Percentiles rank a stretch among this genome's conserved stretches.
These are phyloP conservation scores for Geodia barretti DNA, from an alignment of 37 sponge, comb jelly and placozoan genomes.

Conservation along the genomic window DNA sequence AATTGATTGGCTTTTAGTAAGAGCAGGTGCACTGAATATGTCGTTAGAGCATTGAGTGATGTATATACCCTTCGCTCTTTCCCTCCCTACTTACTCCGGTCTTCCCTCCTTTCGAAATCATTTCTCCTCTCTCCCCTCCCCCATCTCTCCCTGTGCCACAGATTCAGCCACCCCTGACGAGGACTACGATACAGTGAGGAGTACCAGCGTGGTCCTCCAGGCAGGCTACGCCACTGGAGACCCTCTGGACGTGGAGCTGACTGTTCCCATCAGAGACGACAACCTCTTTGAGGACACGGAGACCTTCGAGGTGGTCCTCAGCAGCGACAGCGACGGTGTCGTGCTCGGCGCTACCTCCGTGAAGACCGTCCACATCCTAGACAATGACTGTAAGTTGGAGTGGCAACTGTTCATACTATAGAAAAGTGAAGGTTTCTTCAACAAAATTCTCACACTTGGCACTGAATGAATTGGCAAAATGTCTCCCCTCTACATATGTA, in stretches of 20 bases:
- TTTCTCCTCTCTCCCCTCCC: neutral
- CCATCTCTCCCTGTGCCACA: neutral
- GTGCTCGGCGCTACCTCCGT: neutral
- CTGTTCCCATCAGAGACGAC: conserved; percentile 8
- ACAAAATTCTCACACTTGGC: too few relatives aligned
- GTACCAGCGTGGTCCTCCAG: neutral
- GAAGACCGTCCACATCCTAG: conserved; percentile 12
- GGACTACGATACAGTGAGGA: neutral
- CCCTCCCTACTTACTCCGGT: neutral
- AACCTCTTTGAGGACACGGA: conserved; percentile 7
- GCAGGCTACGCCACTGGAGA: neutral
- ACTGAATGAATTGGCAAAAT: too few relatives aligned
- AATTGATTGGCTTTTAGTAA: too few relatives aligned
- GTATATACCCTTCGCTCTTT: neutral
- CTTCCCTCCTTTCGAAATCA: conserved; percentile 2
- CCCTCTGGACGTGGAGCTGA: neutral
- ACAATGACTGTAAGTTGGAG: conserved; percentile 38
- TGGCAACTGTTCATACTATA: too few relatives aligned
- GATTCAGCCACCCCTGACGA: neutral
- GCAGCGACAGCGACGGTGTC: neutral
- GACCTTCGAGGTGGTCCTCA: conserved; percentile 8
- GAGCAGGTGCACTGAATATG: too few relatives aligned
- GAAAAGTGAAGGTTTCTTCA: too few relatives aligned
- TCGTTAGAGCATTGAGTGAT: neutral
- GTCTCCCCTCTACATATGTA: too few relatives aligned